A percentile compares a stretch with the other conserved stretches of the same genome.
Conservation (phyloP, 2,113 vertebrate species). For the Saimiri boliviensis region DNA sequence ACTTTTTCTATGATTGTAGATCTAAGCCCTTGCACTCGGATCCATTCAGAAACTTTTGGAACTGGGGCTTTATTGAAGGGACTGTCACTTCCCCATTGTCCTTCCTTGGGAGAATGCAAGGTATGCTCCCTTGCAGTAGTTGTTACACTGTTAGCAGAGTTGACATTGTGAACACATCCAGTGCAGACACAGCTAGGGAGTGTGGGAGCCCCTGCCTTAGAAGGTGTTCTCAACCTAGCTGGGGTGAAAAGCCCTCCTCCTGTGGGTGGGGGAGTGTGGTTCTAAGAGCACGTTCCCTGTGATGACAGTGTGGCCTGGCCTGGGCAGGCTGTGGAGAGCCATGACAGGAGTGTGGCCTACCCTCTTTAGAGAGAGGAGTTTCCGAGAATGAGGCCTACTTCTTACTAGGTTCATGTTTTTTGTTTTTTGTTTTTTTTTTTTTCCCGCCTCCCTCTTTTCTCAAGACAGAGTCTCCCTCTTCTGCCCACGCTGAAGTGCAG, state of each 20-base stretch:
- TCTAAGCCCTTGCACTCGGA: background rate
- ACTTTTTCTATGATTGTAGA: background rate
- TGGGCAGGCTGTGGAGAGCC: background rate
- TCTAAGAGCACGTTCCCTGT: background rate
- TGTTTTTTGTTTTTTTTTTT: too few species aligned
- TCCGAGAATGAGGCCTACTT: background rate
- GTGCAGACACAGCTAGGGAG: rapidly evolving
- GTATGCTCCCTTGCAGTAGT: background rate
- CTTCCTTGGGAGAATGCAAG: background rate
- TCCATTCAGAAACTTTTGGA: background rate
- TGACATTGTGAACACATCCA: rapidly evolving
- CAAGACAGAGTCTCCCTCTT: too few species aligned
- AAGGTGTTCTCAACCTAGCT: background rate
- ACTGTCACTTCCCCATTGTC: background rate
- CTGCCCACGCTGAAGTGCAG: too few species aligned
- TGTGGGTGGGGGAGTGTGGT: background rate
- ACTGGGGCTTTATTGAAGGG: background rate
- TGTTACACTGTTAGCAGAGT: background rate
- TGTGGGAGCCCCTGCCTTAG: background rate
- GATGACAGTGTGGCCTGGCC: background rate
- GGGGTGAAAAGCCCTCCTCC: background rate
- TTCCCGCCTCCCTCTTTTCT: too few species aligned
- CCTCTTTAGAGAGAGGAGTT: background rate
- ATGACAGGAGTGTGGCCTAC: background rate
- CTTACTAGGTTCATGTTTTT: background rate